Percentiles rank a stretch among this genome's conserved stretches.
phyloP scores from a whole-genome alignment of 2,888 invertebrate genomes.

The Cosmia pyralina region DNA sequence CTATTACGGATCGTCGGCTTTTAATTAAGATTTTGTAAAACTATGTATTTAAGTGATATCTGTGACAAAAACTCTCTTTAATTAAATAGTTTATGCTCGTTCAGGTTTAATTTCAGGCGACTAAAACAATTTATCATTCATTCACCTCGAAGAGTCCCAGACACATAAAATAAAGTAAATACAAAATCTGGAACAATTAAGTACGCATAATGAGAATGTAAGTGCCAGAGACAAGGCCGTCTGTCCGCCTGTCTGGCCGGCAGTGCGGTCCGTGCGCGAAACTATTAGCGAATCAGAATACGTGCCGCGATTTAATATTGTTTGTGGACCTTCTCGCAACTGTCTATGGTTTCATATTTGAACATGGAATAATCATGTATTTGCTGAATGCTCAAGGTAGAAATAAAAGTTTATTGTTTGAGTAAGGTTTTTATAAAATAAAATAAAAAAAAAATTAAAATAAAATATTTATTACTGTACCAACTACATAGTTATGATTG shows the following conservation, averaged over 20 bases:
- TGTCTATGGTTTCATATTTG: constrained; percentile 24
- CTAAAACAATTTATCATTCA: constrained; percentile 2
- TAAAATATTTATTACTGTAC: no score
- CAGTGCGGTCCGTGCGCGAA: constrained; percentile 29
- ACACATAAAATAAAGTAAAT: constrained; percentile 36
- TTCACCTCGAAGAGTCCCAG: constrained; percentile 16
- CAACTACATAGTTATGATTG: no score
- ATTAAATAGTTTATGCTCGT: background rate
- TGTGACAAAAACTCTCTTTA: background rate
- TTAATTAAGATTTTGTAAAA: background rate
- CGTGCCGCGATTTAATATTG: constrained; percentile 26
- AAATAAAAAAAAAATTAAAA: no score
- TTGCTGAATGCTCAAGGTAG: constrained; percentile 4
- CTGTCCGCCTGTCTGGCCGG: constrained; percentile 20
- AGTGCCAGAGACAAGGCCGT: constrained; percentile 26
- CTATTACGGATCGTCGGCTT: background rate
- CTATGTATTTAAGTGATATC: background rate
- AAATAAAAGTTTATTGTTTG: background rate
- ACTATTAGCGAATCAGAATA: constrained; percentile 40
- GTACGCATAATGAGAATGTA: constrained; percentile 7
- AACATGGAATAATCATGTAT: constrained; percentile 17
- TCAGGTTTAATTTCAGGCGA: background rate
- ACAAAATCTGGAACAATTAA: constrained; percentile 8
- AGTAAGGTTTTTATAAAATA: constrained; percentile 1
- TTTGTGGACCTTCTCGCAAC: constrained; percentile 11